Evolutionary conservation across 1,140 invertebrate species (phyloP), one percentile per base, ranked within the genome.

Genomic region (Sinonovacula constricta): DNA sequence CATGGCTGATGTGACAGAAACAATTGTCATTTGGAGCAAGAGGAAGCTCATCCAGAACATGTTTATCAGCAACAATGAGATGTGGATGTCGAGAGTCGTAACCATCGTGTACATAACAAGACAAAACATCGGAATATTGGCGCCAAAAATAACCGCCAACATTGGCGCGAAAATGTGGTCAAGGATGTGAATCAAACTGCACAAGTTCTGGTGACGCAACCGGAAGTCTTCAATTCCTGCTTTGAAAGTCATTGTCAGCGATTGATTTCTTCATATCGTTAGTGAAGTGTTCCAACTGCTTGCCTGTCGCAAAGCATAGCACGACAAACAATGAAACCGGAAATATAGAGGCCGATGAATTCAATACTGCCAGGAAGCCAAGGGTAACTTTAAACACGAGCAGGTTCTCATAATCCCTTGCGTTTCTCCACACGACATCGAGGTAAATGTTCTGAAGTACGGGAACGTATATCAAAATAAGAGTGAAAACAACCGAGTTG

Each of bases 81-180:
- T 45, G 34, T 76, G 72, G 18, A 76, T 66, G 15, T 66, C 51
- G 7, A 76, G 36, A 12, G 72, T 57, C 2, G 62, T 66, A n/a
- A 76, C 63, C 51, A 76, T 56, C 0, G 72, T 76, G 53, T 76
- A 76, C 33, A 76, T 51, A 10, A 76, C 72, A 7, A 76, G 34
- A 45, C 72, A 76, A 39, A 76, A 76, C 72, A 76, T 76, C 28
- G 72, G 72, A 59, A 76, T 67, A 67, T 76, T 76, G 18, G 72
- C 72, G 12, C n/a, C n/a, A 59, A 49, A 76, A 15, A 67, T 31
- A 1, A 63, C 72, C 24, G 72, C 72, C 26, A 76, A 39, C 63
- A 76, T 67, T 2, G 72, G 63, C 54, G 63, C 63, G 31, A 66
- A 76, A 31, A 67, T 65, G 31, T 31, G 49, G 36, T 76, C 63